Evolutionary conservation across 2,888 invertebrate species (phyloP).

Genomic region (Chalcis sispes): DNA sequence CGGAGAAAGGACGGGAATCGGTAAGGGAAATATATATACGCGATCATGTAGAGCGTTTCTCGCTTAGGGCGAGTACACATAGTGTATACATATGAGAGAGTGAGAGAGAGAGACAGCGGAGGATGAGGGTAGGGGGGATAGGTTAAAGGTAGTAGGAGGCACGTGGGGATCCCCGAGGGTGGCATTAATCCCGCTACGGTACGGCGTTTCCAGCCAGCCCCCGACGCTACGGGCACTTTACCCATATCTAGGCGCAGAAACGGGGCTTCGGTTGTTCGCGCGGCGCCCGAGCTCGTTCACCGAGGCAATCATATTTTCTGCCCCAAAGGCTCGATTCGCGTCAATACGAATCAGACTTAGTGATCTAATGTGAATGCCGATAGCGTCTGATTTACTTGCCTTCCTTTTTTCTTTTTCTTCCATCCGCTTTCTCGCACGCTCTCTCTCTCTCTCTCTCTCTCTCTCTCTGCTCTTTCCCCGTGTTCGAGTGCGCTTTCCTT

Average conservation of each 20-base stretch:
- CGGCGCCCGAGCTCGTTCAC: too few species aligned
- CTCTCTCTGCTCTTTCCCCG: slow-evolving; percentile 15
- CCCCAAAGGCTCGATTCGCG: slow-evolving; percentile 75
- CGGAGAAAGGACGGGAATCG: too few species aligned
- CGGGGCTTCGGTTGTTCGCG: too few species aligned
- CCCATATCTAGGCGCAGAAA: slow-evolving; percentile 58
- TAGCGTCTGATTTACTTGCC: slow-evolving; percentile 72
- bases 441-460: slow-evolving; percentile 33
- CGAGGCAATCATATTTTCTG: slow-evolving; percentile 75
- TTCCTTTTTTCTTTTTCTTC: slow-evolving; percentile 40
- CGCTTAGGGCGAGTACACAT: neutral
- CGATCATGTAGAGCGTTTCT: neutral
- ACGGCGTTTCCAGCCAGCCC: slow-evolving; percentile 53
- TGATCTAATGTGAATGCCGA: slow-evolving; percentile 75
- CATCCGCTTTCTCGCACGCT: slow-evolving; percentile 19
- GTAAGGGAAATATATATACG: slow-evolving; percentile 34
- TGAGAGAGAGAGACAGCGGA: too few species aligned
- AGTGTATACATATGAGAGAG: too few species aligned
- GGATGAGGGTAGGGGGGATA: neutral
- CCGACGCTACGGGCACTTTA: slow-evolving; percentile 39
- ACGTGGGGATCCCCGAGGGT: slow-evolving; percentile 74
- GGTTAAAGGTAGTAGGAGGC: slow-evolving; percentile 57
- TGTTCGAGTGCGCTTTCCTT: slow-evolving; percentile 10
- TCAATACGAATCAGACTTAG: slow-evolving; percentile 75
- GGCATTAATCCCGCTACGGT: slow-evolving; percentile 72